Percentiles rank a stretch among this genome's conserved stretches.
phyloP scores from a whole-genome alignment of 2,888 invertebrate species.

The Pandemis corylana region DNA sequence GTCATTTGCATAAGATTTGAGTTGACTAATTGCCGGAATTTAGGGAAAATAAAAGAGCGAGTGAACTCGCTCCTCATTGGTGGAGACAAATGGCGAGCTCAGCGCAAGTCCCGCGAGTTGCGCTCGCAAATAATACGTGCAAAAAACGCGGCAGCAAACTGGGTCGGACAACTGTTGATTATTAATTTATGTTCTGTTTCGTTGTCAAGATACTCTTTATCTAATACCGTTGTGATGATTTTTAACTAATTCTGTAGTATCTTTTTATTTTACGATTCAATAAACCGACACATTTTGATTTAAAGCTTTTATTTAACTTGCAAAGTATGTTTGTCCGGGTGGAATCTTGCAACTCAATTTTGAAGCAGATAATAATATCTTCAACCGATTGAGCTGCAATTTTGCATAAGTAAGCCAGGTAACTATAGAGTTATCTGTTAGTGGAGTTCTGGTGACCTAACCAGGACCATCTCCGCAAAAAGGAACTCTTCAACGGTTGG shows the following conservation, averaged over 20 bases:
- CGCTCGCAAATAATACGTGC: constrained; percentile 15
- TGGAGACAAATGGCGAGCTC: constrained; percentile 32
- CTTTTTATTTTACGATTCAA: too few species aligned
- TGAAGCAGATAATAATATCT: too few species aligned
- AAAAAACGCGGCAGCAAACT: neutral
- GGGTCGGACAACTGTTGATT: constrained; percentile 13
- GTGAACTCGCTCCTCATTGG: constrained; percentile 23
- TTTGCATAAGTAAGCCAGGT: too few species aligned
- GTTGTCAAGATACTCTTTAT: neutral
- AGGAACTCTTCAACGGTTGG: too few species aligned
- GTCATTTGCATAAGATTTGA: constrained; percentile 70
- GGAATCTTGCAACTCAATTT: too few species aligned
- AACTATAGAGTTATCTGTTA: too few species aligned
- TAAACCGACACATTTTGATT: too few species aligned
- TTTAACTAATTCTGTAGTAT: neutral
- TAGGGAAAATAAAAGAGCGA: constrained; percentile 45
- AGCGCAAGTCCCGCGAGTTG: neutral
- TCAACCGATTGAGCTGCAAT: too few species aligned
- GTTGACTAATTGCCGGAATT: constrained; percentile 66
- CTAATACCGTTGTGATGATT: neutral
- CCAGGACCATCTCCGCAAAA: too few species aligned
- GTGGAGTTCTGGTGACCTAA: too few species aligned
- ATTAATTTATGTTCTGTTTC: constrained; percentile 7
- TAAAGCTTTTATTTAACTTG: too few species aligned
- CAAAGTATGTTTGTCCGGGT: too few species aligned